Evolutionary conservation across 2,888 invertebrate species (phyloP).

Genomic region (Opisthograptis luteolata): DNA sequence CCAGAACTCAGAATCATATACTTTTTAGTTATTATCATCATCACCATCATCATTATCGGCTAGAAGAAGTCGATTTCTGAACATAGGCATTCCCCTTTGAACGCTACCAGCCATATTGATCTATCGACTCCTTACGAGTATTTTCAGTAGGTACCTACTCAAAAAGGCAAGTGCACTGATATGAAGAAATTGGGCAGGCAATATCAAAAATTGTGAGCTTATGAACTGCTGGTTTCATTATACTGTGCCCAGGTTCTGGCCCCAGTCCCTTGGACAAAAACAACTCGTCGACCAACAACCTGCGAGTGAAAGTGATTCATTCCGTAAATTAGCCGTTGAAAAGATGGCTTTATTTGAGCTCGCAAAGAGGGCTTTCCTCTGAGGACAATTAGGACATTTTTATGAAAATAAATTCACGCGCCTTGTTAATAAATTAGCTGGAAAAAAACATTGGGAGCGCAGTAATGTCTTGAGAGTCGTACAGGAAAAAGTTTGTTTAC

Average conservation of each 20-base stretch:
- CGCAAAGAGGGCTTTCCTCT: constrained; percentile 28
- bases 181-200: too few species aligned
- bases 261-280: constrained; percentile 45
- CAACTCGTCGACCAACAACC: constrained; percentile 48
- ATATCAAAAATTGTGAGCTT: not conserved
- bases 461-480: constrained; percentile 31
- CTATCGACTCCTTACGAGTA: too few species aligned
- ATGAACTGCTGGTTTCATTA: not conserved
- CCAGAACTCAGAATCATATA: too few species aligned
- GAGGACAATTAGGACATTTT: constrained; percentile 40
- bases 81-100: too few species aligned
- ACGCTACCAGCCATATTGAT: too few species aligned
- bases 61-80: too few species aligned
- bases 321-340: constrained; percentile 62
- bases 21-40: too few species aligned
- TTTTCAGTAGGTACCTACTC: too few species aligned
- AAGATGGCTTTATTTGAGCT: constrained; percentile 58
- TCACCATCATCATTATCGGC: too few species aligned
- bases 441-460: constrained; percentile 32
- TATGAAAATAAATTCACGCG: constrained; percentile 42
- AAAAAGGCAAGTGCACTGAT: too few species aligned
- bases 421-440: constrained; percentile 44
- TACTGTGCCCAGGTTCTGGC: constrained; percentile 2
- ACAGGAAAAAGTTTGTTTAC: constrained; percentile 16
- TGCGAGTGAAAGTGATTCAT: constrained; percentile 68